Evolutionary conservation across 2,797 vertebrate genomes (phyloP).

Genomic region (Alectoris magna): DNA sequence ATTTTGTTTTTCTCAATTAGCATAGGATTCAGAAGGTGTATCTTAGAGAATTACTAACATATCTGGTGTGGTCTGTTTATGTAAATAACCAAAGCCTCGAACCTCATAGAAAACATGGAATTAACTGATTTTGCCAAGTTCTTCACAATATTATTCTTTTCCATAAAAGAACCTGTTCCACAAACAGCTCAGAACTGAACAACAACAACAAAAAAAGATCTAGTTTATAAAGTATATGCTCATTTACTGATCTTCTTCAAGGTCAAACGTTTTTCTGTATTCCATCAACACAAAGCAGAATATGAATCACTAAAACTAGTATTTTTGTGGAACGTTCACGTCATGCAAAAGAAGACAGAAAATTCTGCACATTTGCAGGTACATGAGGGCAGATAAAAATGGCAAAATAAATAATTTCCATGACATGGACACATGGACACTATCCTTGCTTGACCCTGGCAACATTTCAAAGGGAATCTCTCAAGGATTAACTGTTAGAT

Average conservation of each 20-base stretch:
- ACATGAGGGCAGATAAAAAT: neutral
- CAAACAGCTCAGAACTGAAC: neutral
- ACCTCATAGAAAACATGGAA: neutral
- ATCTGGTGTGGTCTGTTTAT: neutral
- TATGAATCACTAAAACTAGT: neutral
- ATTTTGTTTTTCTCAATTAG: neutral
- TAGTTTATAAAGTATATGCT: neutral
- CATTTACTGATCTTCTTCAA: neutral
- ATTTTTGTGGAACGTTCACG: fast-evolving
- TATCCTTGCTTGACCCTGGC: slow-evolving; percentile 56
- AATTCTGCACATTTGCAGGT: neutral
- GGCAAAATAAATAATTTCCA: slow-evolving; percentile 46
- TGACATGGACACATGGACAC: neutral
- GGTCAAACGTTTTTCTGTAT: neutral
- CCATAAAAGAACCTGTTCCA: neutral
- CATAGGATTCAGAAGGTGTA: neutral
- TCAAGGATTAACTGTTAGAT: slow-evolving; percentile 68
- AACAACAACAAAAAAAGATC: neutral
- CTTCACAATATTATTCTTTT: neutral
- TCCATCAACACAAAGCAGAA: neutral
- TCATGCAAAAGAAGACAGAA: neutral
- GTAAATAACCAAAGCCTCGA: neutral
- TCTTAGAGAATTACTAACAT: neutral
- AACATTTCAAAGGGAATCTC: slow-evolving; percentile 63
- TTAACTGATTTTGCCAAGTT: neutral